A percentile compares a stretch with the other conserved stretches of the same genome.
Conservation (phyloP, 2,797 vertebrate genomes). For the Manis pentadactyla region DNA sequence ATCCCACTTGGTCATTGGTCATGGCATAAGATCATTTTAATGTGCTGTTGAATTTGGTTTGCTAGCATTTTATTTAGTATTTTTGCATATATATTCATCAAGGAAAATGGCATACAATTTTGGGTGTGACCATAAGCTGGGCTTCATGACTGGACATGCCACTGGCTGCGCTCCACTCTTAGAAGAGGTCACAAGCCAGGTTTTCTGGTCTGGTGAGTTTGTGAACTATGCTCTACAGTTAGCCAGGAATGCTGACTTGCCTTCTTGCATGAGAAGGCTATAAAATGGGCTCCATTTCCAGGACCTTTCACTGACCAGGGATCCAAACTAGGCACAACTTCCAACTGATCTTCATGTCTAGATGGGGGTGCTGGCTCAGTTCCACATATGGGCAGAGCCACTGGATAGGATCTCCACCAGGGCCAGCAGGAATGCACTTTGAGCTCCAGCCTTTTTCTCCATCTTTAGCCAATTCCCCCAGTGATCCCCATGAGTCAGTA, state of each 20-base stretch:
- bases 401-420: not conserved
- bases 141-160: not conserved
- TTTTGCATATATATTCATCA: not conserved
- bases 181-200: not conserved
- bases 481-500: not conserved
- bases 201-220: not conserved
- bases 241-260: not conserved
- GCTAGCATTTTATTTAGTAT: not conserved
- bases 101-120: not conserved
- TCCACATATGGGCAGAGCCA: not conserved
- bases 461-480: not conserved
- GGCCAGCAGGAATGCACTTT: not conserved
- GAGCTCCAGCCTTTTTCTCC: not conserved
- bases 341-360: not conserved
- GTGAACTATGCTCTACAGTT: not conserved
- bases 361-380: not conserved
- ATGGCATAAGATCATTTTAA: not conserved
- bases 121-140: not conserved
- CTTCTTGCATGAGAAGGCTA: not conserved
- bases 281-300: not conserved
- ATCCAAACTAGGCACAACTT: not conserved
- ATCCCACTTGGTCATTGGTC: not conserved
- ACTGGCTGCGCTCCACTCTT: not conserved
- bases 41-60: not conserved
- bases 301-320: not conserved